Evolutionary conservation across 2,797 vertebrate genomes (phyloP).

Genomic region (Brotula barbata): DNA sequence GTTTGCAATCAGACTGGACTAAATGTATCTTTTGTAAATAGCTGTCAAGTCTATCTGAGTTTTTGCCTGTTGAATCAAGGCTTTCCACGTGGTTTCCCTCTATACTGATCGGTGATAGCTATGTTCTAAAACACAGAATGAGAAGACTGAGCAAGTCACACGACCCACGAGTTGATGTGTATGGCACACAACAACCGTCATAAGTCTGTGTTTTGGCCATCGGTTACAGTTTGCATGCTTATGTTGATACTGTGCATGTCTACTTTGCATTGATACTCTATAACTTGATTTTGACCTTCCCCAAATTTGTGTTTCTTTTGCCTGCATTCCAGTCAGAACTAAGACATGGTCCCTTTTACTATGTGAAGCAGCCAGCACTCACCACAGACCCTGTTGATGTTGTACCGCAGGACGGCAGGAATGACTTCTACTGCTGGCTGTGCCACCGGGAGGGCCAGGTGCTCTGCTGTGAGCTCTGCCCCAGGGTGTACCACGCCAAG

Average conservation of each 20-base stretch:
- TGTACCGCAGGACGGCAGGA: conserved; percentile 99
- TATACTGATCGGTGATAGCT: conserved; percentile 6
- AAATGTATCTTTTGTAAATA: conserved; percentile 20
- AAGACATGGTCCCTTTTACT: conserved; percentile 99
- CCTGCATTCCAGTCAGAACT: conserved; percentile 99
- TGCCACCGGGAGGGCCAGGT: conserved; percentile 98
- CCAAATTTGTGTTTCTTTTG: conserved; percentile 89
- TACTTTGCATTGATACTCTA: conserved; percentile 64
- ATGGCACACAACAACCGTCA: background rate
- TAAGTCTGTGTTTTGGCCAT: conserved; percentile 30
- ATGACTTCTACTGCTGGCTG: conserved; percentile 99
- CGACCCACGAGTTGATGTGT: background rate
- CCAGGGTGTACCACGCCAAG: conserved; percentile 96
- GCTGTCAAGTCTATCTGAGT: conserved; percentile 12
- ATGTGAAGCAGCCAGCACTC: conserved; percentile 92
- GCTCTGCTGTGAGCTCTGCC: conserved; percentile 98
- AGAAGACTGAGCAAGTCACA: conserved; percentile 2
- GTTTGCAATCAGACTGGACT: conserved; percentile 7
- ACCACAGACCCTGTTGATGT: conserved; percentile 99
- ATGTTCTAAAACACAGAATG: conserved; percentile 20
- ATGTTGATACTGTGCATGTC: conserved; percentile 50
- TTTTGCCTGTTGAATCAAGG: conserved; percentile 8
- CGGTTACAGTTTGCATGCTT: conserved; percentile 4
- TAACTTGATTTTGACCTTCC: conserved; percentile 87
- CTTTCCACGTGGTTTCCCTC: conserved; percentile 3